A percentile compares a stretch with the other conserved stretches of the same genome.
Evolutionary conservation across 2,113 vertebrate species (phyloP).

Genomic region (Labrus mixtus): DNA sequence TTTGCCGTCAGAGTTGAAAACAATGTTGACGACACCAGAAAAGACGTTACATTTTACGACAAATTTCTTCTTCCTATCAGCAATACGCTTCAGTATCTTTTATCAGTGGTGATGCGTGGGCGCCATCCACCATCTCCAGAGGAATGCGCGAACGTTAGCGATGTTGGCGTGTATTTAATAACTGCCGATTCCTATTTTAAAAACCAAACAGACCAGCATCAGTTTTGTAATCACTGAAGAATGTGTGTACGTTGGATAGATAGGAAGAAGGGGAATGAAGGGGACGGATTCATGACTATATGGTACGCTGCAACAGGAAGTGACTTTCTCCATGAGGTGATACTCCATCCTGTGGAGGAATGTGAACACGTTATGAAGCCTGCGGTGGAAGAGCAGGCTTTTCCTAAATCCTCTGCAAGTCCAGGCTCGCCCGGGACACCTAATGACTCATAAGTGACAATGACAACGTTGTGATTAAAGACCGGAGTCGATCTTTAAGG

Average conservation of each 20-base stretch:
- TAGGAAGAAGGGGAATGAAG: constrained; percentile 48
- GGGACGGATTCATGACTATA: constrained; percentile 41
- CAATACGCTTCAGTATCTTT: neutral
- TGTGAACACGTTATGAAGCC: constrained; percentile 68
- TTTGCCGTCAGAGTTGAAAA: neutral
- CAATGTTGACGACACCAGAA: too few relatives aligned
- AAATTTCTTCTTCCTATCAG: constrained; percentile 2
- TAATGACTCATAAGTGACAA: constrained; percentile 68
- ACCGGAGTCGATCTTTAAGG: constrained; percentile 26
- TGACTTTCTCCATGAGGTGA: constrained; percentile 37
- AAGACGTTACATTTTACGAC: neutral
- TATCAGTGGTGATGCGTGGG: constrained; percentile 46
- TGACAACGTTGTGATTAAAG: constrained; percentile 64
- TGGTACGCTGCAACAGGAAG: constrained; percentile 57
- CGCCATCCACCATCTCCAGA: constrained; percentile 26
- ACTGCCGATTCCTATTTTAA: constrained; percentile 71
- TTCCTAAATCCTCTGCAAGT: constrained; percentile 76
- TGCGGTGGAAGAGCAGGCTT: constrained; percentile 75
- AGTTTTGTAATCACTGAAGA: constrained; percentile 64
- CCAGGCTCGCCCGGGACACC: constrained; percentile 61
- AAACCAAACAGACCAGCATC: constrained; percentile 72
- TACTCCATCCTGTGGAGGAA: constrained; percentile 61
- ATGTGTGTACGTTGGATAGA: constrained; percentile 73
- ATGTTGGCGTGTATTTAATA: constrained; percentile 50
- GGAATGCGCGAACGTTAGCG: constrained; percentile 75